A percentile compares a stretch with the other conserved stretches of the same genome.
phyloP scores from a whole-genome alignment of 2,797 vertebrate genomes.

The Xenopus petersii region DNA sequence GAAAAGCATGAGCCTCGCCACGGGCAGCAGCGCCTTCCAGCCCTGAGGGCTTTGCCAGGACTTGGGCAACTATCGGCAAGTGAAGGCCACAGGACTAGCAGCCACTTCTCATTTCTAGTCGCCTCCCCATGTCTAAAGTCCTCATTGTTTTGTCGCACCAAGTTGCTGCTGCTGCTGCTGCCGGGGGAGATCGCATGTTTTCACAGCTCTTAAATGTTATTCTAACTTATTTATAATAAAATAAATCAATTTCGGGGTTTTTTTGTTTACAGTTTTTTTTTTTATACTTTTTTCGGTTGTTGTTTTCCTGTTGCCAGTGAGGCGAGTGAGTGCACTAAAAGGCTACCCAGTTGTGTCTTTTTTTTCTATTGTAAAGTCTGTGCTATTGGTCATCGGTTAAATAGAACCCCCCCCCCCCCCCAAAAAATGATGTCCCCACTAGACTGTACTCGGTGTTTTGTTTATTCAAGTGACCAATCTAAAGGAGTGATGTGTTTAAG shows the following conservation, averaged over 20 bases:
- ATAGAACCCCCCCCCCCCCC: too few species aligned
- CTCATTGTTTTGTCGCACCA: slow-evolving; percentile 74
- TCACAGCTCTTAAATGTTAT: slow-evolving; percentile 84
- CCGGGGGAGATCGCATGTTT: slow-evolving; percentile 83
- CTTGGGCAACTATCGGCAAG: slow-evolving; percentile 70
- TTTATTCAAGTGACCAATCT: neutral
- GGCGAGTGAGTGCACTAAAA: slow-evolving; percentile 53
- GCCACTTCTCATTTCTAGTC: slow-evolving; percentile 50
- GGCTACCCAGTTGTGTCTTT: slow-evolving; percentile 51
- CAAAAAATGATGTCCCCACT: neutral
- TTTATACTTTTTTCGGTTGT: neutral
- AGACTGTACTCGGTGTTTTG: slow-evolving; percentile 13
- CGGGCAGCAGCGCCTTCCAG: slow-evolving; percentile 87
- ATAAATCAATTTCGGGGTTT: too few species aligned
- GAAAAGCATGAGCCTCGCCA: slow-evolving; percentile 89
- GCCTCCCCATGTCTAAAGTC: slow-evolving; percentile 67
- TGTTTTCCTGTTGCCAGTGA: slow-evolving; percentile 30
- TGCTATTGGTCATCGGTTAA: slow-evolving; percentile 58
- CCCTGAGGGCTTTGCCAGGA: slow-evolving; percentile 69
- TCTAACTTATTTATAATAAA: slow-evolving; percentile 88
- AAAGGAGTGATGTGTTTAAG: slow-evolving; percentile 59
- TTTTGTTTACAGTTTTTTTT: slow-evolving; percentile 65
- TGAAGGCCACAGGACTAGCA: slow-evolving; percentile 23
- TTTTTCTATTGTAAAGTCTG: slow-evolving; percentile 60
- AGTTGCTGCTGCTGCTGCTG: slow-evolving; percentile 62